These are phyloP conservation scores for Megalops cyprinoides DNA, from an alignment of 2,797 vertebrate genomes.

Conservation along the genomic window DNA sequence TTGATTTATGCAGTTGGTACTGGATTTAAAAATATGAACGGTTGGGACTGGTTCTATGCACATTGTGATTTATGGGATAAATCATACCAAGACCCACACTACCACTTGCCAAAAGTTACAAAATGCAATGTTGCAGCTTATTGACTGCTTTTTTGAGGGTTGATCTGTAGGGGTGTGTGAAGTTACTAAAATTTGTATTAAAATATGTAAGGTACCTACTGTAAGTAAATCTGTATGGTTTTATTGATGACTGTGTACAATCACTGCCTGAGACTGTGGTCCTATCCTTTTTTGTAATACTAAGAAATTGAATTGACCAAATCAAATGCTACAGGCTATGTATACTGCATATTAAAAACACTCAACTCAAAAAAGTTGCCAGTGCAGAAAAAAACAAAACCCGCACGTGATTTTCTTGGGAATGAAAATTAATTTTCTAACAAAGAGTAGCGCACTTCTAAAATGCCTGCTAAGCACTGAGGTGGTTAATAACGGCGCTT, in stretches of 20 bases:
- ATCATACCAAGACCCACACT: not conserved
- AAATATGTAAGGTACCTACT: not conserved
- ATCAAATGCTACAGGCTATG: not conserved
- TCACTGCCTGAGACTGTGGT: not conserved
- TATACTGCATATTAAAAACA: constrained; percentile 9
- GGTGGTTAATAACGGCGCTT: not conserved
- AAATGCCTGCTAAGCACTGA: constrained; percentile 12
- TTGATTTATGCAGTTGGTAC: not conserved
- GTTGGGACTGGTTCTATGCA: not conserved
- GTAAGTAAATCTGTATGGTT: not conserved
- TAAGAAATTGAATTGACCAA: not conserved
- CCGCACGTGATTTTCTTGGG: constrained; percentile 2
- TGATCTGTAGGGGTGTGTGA: not conserved
- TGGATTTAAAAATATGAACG: not conserved
- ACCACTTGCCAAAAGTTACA: not conserved
- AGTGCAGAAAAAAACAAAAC: constrained; percentile 19
- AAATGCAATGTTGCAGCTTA: not conserved
- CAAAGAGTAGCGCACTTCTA: not conserved
- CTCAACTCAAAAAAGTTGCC: not conserved
- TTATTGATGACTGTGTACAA: not conserved
- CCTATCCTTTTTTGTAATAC: not conserved
- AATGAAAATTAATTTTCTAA: not conserved
- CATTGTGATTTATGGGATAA: not conserved
- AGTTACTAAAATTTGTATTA: not conserved
- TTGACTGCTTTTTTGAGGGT: not conserved